These are phyloP conservation scores for Rhinogobius similis DNA, from an alignment of 2,113 vertebrate species.

Conservation along the genomic window DNA sequence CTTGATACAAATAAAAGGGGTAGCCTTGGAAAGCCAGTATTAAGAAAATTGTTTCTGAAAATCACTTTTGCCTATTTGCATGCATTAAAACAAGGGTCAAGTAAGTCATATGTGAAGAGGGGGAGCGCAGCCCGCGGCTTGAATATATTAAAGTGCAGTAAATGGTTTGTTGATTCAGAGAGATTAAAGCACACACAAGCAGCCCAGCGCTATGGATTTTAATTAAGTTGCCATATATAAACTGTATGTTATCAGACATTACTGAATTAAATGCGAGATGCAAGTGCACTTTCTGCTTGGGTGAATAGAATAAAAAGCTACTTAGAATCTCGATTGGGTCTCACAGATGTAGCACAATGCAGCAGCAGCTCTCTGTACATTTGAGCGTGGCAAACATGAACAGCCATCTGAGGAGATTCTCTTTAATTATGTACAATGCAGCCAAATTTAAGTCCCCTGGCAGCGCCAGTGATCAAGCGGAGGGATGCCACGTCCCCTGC, in stretches of 20 bases:
- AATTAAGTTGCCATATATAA: conserved; percentile 80
- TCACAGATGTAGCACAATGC: conserved; percentile 45
- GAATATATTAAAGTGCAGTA: conserved; percentile 71
- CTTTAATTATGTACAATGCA: conserved; percentile 68
- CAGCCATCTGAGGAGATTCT: conserved; percentile 43
- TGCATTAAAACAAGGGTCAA: conserved; percentile 68
- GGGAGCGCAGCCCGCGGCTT: conserved; percentile 48
- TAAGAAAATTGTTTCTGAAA: conserved; percentile 44
- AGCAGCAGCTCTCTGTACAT: conserved; percentile 41
- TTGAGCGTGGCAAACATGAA: conserved; percentile 27
- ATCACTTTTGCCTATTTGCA: conserved; percentile 63
- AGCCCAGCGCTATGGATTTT: conserved; percentile 70
- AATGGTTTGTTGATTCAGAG: conserved; percentile 76
- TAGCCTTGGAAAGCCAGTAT: conserved; percentile 30
- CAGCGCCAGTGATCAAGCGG: conserved; percentile 60
- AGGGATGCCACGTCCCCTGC: conserved; percentile 43
- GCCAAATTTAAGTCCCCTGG: conserved; percentile 50
- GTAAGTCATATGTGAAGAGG: conserved; percentile 55
- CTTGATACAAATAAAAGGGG: conserved; percentile 4
- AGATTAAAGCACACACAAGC: conserved; percentile 71
- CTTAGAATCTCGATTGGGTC: conserved; percentile 54
- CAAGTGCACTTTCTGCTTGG: conserved; percentile 70
- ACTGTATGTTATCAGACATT: conserved; percentile 74
- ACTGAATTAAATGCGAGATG: conserved; percentile 71
- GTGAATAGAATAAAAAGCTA: conserved; percentile 70